Conservation (phyloP, 2,797 vertebrate genomes). For the Caiman crocodilus region DNA sequence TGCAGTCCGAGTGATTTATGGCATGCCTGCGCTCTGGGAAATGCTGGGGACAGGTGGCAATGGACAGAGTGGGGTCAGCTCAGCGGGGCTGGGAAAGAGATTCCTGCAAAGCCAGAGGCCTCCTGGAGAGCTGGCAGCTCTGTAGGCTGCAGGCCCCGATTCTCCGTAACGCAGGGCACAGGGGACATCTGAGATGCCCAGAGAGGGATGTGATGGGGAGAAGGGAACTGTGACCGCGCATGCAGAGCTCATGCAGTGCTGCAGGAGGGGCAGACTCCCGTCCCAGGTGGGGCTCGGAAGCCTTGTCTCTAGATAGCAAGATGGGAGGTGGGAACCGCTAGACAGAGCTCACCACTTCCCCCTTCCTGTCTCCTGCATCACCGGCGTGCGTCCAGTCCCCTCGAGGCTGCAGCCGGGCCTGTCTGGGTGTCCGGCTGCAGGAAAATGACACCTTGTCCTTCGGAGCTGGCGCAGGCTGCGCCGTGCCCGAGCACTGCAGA, state of each 20-base stretch:
- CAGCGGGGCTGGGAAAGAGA: neutral
- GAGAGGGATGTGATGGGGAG: neutral
- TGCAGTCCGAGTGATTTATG: neutral
- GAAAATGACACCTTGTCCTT: no score
- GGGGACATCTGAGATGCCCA: neutral
- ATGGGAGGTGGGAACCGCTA: neutral
- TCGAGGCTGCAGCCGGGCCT: no score
- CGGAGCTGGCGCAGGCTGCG: no score
- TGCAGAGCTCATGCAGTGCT: no score
- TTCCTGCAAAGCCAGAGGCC: neutral
- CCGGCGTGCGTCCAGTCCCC: no score
- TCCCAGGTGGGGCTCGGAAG: neutral
- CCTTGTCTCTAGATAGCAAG: neutral
- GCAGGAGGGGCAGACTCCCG: neutral
- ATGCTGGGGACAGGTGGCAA: slow-evolving; percentile 41
- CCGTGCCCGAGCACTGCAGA: neutral
- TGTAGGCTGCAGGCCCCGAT: neutral
- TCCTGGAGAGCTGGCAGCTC: neutral
- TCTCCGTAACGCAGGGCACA: neutral
- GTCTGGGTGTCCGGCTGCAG: no score
- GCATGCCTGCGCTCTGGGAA: neutral
- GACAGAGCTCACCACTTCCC: no score
- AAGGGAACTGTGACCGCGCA: neutral
- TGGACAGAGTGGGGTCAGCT: neutral
- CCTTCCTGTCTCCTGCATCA: no score